Evolutionary conservation across 2,888 invertebrate species (phyloP), one percentile per base, ranked within the genome.

Genomic region (Agrilus mali): DNA sequence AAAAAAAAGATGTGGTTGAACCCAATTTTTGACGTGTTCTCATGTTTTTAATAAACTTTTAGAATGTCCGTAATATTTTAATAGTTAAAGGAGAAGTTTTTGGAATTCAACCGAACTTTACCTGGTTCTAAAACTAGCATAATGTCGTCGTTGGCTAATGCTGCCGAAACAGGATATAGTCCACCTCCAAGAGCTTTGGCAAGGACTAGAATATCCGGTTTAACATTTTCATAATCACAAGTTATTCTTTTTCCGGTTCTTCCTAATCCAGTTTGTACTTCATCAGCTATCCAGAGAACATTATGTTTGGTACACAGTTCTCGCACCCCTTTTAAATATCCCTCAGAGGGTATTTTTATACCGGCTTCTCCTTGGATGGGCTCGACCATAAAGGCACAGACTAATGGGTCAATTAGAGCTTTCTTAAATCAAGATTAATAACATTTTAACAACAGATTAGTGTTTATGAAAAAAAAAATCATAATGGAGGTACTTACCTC

Each of bases 331-430:
- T 68, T 73, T 46, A 89, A 65, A 59, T 88, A 88, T 1, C 85
- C 86, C 4, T 72, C 70, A 57, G 74, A 64, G 0, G 88, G 87
- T 3, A 89, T 77, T 5, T 80, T 71, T 7, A 88, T 84, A 10
- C 88, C 88, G 17, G 86, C 87, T 66, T 89, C 89, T 3, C 88
- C 89, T 65, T 89, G 88, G 51, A 89, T 86, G 1, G 88, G 87
- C 63, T 89, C 88, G 42, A 87, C 78, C 87, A 89, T 87, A 60
- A 84, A 88, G 0, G 82, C 87, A 56, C 82, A 82, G 5, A 84
- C 78, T 48, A 73, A 69, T 0, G 80, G 79, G 58, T 87, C 78
- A 51, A 74, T 67, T 2, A 78, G 58, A 2, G 72, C 72, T 59
- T 70, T 68, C 80, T 70, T 38, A 55, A 58, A 47, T 43, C 41